Evolutionary conservation across 2,888 invertebrate species (phyloP), one percentile per base, ranked within the genome.

Genomic region (Mythimna ferrago): DNA sequence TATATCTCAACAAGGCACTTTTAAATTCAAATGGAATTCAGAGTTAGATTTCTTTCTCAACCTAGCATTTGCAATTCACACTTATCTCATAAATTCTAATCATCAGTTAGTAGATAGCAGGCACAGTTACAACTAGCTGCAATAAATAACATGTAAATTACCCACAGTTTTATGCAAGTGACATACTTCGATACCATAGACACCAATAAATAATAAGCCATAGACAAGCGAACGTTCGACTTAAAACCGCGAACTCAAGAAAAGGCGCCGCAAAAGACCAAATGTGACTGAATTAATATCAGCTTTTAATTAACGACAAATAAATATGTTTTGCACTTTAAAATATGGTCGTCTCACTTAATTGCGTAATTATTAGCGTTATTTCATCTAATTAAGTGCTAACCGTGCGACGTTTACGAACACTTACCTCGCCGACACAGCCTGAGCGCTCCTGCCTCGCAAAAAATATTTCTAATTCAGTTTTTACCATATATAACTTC

Each of bases 271-370:
- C 83, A 53, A 61, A 73, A 35, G 35, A 67, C 64, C 38, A 71
- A 71, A 80, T 67, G 65, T 64, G n/a, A 38, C 44, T 66, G 62
- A 71, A 74, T 83, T 74, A 68, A 74, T 83, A 83, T 58, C 66
- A 80, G 56, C 80, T 41, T 72, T 80, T 81, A 81, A 81, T 81
- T 80, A 76, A 73, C 84, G 75, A 75, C 72, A 84, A 48, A 66
- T 76, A 83, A 76, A 84, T 80, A 70, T 58, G 56, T 66, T 70
- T 54, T 65, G 63, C 77, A 44, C 66, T 71, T 66, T 68, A 73
- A 80, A 68, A 71, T 74, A 82, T 63, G 65, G 65, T 32, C 66
- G 63, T 63, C 57, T 48, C 64, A 67, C 64, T 70, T 84, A 71
- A 72, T 77, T 54, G 72, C 66, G 80, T 63, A 79, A 70, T 70